phyloP scores from a whole-genome alignment of 1,140 invertebrate genomes.

The Aphidius ervi region DNA sequence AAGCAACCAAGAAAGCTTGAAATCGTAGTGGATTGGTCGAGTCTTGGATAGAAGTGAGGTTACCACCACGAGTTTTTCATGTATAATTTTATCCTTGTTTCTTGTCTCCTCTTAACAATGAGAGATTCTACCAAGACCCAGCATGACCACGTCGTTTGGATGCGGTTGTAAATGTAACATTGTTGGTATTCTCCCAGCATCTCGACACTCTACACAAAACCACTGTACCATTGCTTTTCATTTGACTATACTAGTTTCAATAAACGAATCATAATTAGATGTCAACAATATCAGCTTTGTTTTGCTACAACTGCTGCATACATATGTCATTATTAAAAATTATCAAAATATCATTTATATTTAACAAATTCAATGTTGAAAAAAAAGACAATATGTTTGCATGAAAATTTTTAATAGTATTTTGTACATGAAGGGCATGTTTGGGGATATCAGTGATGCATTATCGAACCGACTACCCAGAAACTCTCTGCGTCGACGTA shows the following conservation, averaged over 20 bases:
- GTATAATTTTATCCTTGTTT: too few species aligned
- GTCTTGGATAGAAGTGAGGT: slow-evolving; percentile 20
- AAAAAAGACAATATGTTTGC: too few species aligned
- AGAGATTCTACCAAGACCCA: slow-evolving; percentile 5
- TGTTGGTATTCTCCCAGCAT: neutral
- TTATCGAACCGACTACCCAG: slow-evolving; percentile 1
- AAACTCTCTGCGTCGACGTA: slow-evolving; percentile 13
- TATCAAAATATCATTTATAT: too few species aligned
- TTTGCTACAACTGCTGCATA: too few species aligned
- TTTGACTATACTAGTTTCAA: too few species aligned
- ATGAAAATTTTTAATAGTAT: neutral
- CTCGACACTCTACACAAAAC: neutral
- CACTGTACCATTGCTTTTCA: too few species aligned
- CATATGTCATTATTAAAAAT: too few species aligned
- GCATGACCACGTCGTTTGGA: slow-evolving; percentile 13
- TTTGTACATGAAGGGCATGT: neutral
- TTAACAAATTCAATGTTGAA: too few species aligned
- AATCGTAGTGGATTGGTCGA: slow-evolving; percentile 29
- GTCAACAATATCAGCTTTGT: too few species aligned
- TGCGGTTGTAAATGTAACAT: slow-evolving; percentile 15
- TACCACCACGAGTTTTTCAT: neutral
- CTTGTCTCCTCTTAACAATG: slow-evolving; percentile 9
- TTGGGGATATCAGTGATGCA: neutral
- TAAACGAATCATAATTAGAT: too few species aligned
- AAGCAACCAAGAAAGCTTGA: neutral